Percentiles rank a stretch among this genome's conserved stretches.
Evolutionary conservation across 2,888 invertebrate species (phyloP).

Genomic region (Nomada ruficornis): DNA sequence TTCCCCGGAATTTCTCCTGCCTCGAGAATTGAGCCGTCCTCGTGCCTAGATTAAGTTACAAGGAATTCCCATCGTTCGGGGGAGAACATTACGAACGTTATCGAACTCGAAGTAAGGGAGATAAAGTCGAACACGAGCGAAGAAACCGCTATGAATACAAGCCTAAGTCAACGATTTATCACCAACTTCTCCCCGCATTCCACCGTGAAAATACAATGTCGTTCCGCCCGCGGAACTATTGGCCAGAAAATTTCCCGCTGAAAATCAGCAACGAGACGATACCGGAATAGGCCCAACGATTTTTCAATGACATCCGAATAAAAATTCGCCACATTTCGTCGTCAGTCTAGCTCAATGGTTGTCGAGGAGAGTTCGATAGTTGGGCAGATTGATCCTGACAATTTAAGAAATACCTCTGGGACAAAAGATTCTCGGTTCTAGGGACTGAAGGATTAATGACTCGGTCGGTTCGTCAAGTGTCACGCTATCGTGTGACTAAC

Average conservation of each 20-base stretch:
- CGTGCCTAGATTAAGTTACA: conserved; percentile 27
- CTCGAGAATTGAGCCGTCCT: neutral
- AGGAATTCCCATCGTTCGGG: conserved; percentile 41
- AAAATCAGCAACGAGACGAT: conserved; percentile 20
- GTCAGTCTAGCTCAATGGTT: conserved; percentile 24
- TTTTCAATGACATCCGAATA: conserved; percentile 45
- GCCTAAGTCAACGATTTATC: conserved; percentile 69
- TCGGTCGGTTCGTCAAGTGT: conserved; percentile 76
- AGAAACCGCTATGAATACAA: conserved; percentile 64
- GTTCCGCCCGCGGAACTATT: conserved; percentile 50
- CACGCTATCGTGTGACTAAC: conserved; percentile 76
- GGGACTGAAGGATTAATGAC: conserved; percentile 75
- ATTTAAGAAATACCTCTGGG: conserved; percentile 57
- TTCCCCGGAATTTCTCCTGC: neutral
- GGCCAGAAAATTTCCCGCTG: conserved; percentile 30
- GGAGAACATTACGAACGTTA: conserved; percentile 35
- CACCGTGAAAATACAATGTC: conserved; percentile 43
- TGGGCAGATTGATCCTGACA: conserved; percentile 45
- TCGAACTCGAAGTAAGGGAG: conserved; percentile 42
- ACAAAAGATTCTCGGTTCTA: conserved; percentile 69
- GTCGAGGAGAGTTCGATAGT: conserved; percentile 10
- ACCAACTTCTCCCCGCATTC: conserved; percentile 55
- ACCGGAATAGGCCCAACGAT: conserved; percentile 33
- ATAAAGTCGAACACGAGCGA: conserved; percentile 44
- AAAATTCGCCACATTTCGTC: conserved; percentile 57